A percentile compares a stretch with the other conserved stretches of the same genome.
phyloP scores from a whole-genome alignment of 1,140 invertebrate species.

The Ditylenchus dipsaci region DNA sequence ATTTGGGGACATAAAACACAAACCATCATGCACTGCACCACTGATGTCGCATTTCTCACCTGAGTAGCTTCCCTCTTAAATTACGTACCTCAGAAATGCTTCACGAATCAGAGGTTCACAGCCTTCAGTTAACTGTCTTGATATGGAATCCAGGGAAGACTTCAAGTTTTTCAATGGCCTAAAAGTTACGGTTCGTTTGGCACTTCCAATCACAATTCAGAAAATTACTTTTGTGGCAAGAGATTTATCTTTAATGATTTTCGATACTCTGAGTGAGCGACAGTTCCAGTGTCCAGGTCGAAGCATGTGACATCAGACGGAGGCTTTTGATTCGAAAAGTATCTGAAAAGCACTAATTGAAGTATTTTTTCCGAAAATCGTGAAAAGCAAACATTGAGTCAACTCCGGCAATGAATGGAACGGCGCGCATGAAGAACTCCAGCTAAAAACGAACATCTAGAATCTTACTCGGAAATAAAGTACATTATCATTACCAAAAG shows the following conservation, averaged over 20 bases:
- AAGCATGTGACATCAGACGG: slow-evolving; percentile 93
- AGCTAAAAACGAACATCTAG: slow-evolving; percentile 56
- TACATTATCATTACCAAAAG: slow-evolving; percentile 63
- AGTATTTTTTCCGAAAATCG: background rate
- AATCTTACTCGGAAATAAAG: too few species aligned
- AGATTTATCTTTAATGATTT: slow-evolving; percentile 47
- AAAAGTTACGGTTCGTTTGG: too few species aligned
- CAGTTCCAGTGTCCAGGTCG: slow-evolving; percentile 92
- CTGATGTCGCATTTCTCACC: too few species aligned
- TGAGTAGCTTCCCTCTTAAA: too few species aligned
- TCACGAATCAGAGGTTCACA: too few species aligned
- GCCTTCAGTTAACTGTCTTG: too few species aligned
- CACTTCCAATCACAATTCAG: too few species aligned
- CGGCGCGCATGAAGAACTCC: slow-evolving; percentile 85
- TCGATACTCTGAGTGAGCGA: slow-evolving; percentile 56
- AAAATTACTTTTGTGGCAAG: slow-evolving; percentile 51
- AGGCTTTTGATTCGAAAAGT: slow-evolving; percentile 97
- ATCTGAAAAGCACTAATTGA: slow-evolving; percentile 66
- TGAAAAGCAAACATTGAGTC: slow-evolving; percentile 63
- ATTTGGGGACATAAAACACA: too few species aligned
- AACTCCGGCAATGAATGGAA: slow-evolving; percentile 93
- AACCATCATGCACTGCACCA: too few species aligned
- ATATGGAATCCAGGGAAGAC: background rate
- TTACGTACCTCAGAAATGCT: too few species aligned
- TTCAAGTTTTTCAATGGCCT: slow-evolving; percentile 39